Evolutionary conservation across 2,113 vertebrate species (phyloP), one percentile per base, ranked within the genome.

Genomic region (Pelodiscus sinensis): DNA sequence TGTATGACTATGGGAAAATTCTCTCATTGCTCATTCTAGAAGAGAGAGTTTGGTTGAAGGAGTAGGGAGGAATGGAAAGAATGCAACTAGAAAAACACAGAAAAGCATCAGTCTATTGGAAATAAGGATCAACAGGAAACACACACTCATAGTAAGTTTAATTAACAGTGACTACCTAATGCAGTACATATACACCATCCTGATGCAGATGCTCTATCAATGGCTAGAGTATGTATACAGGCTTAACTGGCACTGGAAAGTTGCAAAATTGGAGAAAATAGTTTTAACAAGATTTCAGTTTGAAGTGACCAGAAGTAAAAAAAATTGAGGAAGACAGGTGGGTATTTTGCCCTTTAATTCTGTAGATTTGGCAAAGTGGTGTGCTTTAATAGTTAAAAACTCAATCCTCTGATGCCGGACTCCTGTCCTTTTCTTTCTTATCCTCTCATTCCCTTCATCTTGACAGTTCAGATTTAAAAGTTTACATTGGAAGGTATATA

Each of bases 161-260:
- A 62, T 7, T 15, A 77, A 79, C 84, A 86, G 79, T 29, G n/a
- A 44, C 27, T 0, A 56, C 15, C 81, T 56, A 60, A 19, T 81
- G 71, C 3, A n/a, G 25, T 8, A 57, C 3, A 71, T 2, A 6
- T 15, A 4, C 12, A 29, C 1, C 1, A 38, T 22, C 2, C 12
- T 9, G 52, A 3, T 18, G 7, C 11, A 73, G 6, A 24, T 13
- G 13, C 38, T 71, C 52, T 11, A 3, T 16, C 9, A 51, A 9
- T 4, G 16, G 60, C 77, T 58, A 38, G 18, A 75, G 73, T 50
- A 24, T 7, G 4, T 14, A 50, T 24, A 75, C 15, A 50, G 22
- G 22, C 6, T 12, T 22, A 75, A 44, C 22, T 50, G 6, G 35
- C 31, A 35, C 9, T 9, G 1, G 35, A 25, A 31, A 13, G 21